These are phyloP conservation scores for Nothocercus nigrocapillus DNA, from an alignment of 2,113 vertebrate species.

Conservation along the genomic window DNA sequence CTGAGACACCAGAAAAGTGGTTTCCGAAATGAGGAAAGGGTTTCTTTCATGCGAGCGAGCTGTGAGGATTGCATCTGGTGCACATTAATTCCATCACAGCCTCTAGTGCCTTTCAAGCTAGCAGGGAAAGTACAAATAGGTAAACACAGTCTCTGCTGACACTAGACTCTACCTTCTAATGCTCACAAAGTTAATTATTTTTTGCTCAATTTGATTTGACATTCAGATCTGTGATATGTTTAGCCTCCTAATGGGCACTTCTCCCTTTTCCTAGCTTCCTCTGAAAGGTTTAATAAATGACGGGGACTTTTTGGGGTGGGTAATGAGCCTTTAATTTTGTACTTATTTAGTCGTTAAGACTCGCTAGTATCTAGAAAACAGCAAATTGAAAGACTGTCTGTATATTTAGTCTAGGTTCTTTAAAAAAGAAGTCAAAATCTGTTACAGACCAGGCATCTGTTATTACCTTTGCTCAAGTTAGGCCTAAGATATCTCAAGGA, in stretches of 20 bases:
- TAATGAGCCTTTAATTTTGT: constrained; percentile 66
- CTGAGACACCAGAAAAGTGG: constrained; percentile 23
- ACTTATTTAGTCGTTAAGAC: constrained; percentile 61
- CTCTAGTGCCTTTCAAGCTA: neutral
- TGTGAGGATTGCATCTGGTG: constrained; percentile 2
- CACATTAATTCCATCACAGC: neutral
- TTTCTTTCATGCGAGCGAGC: neutral
- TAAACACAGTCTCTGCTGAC: constrained; percentile 21
- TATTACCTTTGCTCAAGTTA: neutral
- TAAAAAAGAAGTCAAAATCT: neutral
- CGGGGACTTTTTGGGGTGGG: constrained; percentile 20
- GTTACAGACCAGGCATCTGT: neutral
- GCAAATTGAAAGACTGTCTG: neutral
- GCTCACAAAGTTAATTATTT: constrained; percentile 39
- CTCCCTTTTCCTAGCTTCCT: constrained; percentile 29
- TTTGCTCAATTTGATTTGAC: constrained; percentile 62
- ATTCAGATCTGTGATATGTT: constrained; percentile 62
- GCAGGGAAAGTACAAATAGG: neutral
- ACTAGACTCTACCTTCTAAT: constrained; percentile 23
- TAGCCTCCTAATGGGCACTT: constrained; percentile 60
- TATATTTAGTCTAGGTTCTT: neutral
- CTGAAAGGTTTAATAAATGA: constrained; percentile 61
- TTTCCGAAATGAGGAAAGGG: neutral
- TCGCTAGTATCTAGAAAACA: constrained; percentile 14
- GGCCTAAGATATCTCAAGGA: neutral